Conservation (phyloP, 2,113 vertebrate genomes). For the Isurus oxyrinchus region DNA sequence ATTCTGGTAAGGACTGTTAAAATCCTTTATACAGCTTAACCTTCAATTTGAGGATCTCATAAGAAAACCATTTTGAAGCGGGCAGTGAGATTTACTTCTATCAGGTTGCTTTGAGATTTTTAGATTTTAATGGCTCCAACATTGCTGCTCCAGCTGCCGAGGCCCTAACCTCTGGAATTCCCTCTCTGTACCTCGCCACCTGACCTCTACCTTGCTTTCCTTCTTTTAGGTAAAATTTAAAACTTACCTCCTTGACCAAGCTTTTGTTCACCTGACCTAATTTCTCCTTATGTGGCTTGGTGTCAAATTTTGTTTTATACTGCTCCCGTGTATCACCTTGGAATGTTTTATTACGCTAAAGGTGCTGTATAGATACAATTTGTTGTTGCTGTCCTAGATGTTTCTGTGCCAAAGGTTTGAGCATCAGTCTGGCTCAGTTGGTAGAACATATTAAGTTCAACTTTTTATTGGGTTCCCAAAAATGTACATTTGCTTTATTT, state of each 20-base stretch:
- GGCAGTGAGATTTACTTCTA: neutral
- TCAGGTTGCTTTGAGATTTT: neutral
- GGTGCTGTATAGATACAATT: neutral
- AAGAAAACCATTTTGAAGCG: neutral
- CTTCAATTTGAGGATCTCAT: neutral
- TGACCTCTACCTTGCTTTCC: no score
- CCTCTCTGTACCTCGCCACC: no score
- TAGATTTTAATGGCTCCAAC: neutral
- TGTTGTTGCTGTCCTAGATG: neutral
- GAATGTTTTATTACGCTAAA: neutral
- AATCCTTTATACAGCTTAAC: neutral
- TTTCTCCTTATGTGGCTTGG: neutral
- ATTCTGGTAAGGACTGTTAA: slow-evolving; percentile 51
- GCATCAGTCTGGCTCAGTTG: neutral
- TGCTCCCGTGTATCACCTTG: neutral
- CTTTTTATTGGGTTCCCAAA: neutral
- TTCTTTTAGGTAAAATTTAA: no score
- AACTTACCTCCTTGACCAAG: no score
- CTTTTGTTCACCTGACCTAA: neutral
- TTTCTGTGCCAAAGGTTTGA: neutral
- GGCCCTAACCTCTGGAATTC: no score
- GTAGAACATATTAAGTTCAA: neutral
- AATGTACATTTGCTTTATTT: neutral
- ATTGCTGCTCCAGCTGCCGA: no score
- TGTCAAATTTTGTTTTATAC: neutral